phyloP scores from a whole-genome alignment of 2,113 vertebrate species.

The Ictalurus punctatus region DNA sequence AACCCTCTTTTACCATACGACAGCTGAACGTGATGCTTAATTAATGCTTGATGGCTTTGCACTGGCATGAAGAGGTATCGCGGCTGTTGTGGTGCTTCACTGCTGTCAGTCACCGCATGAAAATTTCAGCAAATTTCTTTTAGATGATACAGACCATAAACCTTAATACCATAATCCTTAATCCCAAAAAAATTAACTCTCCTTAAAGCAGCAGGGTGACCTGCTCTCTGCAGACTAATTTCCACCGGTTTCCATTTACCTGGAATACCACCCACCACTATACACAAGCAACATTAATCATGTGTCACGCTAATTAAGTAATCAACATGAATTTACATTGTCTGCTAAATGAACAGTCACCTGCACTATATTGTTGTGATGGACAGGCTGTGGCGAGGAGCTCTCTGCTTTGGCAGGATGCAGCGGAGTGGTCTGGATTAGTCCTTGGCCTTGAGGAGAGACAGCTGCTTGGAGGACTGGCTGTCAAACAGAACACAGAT shows the following conservation, averaged over 20 bases:
- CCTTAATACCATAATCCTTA: background rate
- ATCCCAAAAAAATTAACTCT: background rate
- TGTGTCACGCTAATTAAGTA: background rate
- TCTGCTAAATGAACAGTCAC: slow-evolving; percentile 68
- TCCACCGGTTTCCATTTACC: background rate
- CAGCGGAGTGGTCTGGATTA: slow-evolving; percentile 73
- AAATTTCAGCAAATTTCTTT: background rate
- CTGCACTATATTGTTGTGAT: slow-evolving; percentile 79
- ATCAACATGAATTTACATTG: background rate
- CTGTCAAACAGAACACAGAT: slow-evolving; percentile 40
- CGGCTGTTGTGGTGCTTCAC: background rate
- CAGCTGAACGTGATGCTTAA: background rate
- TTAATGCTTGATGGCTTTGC: background rate
- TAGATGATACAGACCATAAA: background rate
- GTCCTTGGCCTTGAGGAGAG: slow-evolving; percentile 71
- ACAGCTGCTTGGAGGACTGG: slow-evolving; percentile 71
- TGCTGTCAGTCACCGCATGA: background rate
- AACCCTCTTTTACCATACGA: background rate
- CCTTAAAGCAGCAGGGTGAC: background rate
- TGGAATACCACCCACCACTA: background rate
- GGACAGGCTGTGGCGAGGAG: slow-evolving; percentile 64
- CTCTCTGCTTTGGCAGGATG: slow-evolving; percentile 73
- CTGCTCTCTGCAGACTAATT: background rate
- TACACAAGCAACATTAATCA: background rate
- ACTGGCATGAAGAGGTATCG: background rate